Evolutionary conservation across 2,888 invertebrate genomes (phyloP), one percentile per base, ranked within the genome.

Genomic region (Strigamia crassipes): DNA sequence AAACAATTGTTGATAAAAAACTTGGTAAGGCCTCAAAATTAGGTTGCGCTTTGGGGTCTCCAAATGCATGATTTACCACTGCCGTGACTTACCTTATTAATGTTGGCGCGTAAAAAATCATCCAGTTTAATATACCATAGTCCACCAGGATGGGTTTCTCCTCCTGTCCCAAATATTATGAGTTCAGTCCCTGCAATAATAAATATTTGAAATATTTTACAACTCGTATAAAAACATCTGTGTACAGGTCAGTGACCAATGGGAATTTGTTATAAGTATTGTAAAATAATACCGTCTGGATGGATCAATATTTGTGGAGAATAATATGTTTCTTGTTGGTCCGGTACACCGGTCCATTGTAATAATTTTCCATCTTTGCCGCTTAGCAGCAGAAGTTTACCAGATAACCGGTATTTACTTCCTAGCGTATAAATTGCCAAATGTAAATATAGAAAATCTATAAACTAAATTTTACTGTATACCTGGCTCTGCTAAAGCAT

Each of bases 131-230:
- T 89, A 3, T 90, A 89, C 87, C 92, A 94, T 18, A 95, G 89
- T 51, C 92, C 92, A 1, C 94, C 94, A 0, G 92, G 89, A 77
- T 92, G 91, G 66, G 91, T 92, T 84, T 93, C 93, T 2, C 93
- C 92, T 0, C 93, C 94, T 0, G 94, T 94, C 15, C 93, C 92
- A 85, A 93, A 91, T 81, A 94, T 86, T 51, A 94, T 89, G 80
- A 90, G 87, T 83, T 90, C 90, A 56, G 87, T 91, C n/a, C 92
- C 88, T 82, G 86, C 56, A 81, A 78, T n/a, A n/a, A n/a, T n/a
- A n/a, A n/a, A n/a, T n/a, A n/a, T n/a, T n/a, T n/a, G n/a, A n/a
- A n/a, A n/a, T n/a, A n/a, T n/a, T n/a, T n/a, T n/a, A n/a, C n/a
- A n/a, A n/a, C n/a, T n/a, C n/a, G n/a, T n/a, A n/a, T n/a, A n/a